These are phyloP conservation scores for Drosophila orena DNA, from an alignment of 1,140 invertebrate species.

Conservation along the genomic window DNA sequence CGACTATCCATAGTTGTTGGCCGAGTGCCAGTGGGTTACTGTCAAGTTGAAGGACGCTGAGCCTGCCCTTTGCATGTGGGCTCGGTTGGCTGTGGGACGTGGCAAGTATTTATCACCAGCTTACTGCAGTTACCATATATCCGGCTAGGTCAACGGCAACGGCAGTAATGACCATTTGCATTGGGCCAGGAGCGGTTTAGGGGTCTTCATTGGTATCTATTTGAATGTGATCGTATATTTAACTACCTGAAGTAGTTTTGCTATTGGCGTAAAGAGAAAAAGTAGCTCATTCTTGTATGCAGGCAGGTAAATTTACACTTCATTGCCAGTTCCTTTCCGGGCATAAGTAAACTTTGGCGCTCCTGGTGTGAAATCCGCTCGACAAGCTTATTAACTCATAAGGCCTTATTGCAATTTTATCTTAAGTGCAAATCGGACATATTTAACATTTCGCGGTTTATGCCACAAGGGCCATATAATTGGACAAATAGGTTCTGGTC, in stretches of 20 bases:
- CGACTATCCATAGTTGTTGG: conserved; percentile 44
- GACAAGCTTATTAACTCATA: conserved; percentile 65
- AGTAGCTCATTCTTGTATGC: too few species aligned
- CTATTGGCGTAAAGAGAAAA: too few species aligned
- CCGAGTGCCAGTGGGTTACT: conserved; percentile 47
- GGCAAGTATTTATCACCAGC: conserved; percentile 3
- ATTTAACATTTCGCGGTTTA: conserved; percentile 72
- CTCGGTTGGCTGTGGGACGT: neutral
- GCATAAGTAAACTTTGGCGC: conserved; percentile 1
- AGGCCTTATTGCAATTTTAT: conserved; percentile 58
- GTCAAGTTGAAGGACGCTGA: conserved; percentile 40
- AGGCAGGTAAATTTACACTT: neutral
- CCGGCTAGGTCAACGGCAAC: conserved; percentile 11
- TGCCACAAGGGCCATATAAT: conserved; percentile 67
- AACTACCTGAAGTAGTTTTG: too few species aligned
- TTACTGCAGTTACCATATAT: conserved; percentile 8
- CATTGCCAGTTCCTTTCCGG: neutral
- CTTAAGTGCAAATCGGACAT: conserved; percentile 65
- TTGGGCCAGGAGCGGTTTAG: conserved; percentile 22
- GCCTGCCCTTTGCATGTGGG: conserved; percentile 29
- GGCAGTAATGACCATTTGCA: conserved; percentile 11
- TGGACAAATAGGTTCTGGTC: conserved; percentile 71
- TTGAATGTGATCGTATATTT: neutral
- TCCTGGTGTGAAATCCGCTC: conserved; percentile 19
- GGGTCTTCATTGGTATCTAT: neutral